phyloP scores from a whole-genome alignment of 1,140 invertebrate species.

The Cydia splendana region DNA sequence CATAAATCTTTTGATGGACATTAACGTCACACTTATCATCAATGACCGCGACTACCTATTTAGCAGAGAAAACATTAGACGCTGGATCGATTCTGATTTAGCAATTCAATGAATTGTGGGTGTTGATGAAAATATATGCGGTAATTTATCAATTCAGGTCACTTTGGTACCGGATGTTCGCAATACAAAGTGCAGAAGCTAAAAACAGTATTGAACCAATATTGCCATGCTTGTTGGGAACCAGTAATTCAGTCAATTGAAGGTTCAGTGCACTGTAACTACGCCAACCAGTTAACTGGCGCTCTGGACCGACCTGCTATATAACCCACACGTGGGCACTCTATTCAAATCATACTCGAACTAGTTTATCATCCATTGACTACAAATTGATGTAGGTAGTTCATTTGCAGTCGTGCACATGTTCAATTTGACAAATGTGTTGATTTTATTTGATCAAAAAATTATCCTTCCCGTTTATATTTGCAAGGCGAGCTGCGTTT shows the following conservation, averaged over 20 bases:
- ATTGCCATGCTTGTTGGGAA: conserved; percentile 9
- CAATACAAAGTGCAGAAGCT: conserved; percentile 42
- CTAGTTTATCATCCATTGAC: conserved; percentile 7
- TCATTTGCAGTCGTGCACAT: conserved; percentile 13
- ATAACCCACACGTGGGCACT: neutral
- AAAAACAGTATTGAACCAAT: conserved; percentile 46
- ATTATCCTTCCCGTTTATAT: neutral
- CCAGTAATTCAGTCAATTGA: conserved; percentile 39
- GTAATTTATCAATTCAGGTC: conserved; percentile 43
- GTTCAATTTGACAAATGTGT: neutral
- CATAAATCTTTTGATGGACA: conserved; percentile 25
- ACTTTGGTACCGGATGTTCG: conserved; percentile 40
- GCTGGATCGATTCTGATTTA: conserved; percentile 16
- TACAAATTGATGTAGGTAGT: conserved; percentile 21
- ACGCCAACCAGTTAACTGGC: neutral
- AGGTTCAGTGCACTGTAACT: conserved; percentile 33
- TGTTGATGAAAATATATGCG: conserved; percentile 40
- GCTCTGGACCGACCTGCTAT: neutral
- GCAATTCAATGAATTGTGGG: conserved; percentile 17
- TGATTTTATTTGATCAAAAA: conserved; percentile 6
- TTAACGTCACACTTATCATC: conserved; percentile 1
- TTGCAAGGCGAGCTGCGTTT: neutral
- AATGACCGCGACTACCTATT: neutral
- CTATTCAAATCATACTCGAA: conserved; percentile 23
- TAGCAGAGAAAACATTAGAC: conserved; percentile 1